These are phyloP conservation scores for Ciconia stormi DNA, from an alignment of 2,113 vertebrate genomes.

Conservation along the genomic window DNA sequence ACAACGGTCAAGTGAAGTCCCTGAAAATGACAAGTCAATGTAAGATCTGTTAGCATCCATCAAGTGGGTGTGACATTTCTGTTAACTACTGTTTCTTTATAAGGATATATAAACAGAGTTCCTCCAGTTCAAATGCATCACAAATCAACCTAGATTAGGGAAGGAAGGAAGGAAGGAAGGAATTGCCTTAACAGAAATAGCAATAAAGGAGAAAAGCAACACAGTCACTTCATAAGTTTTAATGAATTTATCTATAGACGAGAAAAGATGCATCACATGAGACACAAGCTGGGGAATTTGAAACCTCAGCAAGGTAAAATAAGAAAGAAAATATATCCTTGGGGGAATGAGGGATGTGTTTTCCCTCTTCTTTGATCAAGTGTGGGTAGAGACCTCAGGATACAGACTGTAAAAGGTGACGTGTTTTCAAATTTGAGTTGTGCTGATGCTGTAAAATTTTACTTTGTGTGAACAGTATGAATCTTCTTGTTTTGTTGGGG, in stretches of 20 bases:
- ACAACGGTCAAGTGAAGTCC: not conserved
- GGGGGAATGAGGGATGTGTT: not conserved
- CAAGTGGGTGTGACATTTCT: not conserved
- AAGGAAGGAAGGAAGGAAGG: not conserved
- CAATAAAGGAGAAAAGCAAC: not conserved
- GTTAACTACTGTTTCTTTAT: not conserved
- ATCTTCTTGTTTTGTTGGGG: not conserved
- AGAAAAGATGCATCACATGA: not conserved
- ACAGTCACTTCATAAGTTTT: not conserved
- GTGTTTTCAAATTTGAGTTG: not conserved
- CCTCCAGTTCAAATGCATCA: not conserved
- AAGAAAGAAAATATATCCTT: not conserved
- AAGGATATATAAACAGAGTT: not conserved
- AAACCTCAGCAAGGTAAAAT: not conserved
- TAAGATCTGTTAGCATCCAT: not conserved
- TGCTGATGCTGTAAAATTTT: not conserved
- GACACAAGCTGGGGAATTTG: not conserved
- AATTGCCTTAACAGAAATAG: not conserved
- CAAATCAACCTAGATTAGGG: not conserved
- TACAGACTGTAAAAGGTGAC: not conserved
- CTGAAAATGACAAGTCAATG: not conserved
- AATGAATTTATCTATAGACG: not conserved
- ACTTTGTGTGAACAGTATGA: not conserved
- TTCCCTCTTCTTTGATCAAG: not conserved
- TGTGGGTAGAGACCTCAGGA: not conserved